Evolutionary conservation across 2,888 invertebrate species (phyloP), one percentile per base, ranked within the genome.

Genomic region (Cinara cedri): DNA sequence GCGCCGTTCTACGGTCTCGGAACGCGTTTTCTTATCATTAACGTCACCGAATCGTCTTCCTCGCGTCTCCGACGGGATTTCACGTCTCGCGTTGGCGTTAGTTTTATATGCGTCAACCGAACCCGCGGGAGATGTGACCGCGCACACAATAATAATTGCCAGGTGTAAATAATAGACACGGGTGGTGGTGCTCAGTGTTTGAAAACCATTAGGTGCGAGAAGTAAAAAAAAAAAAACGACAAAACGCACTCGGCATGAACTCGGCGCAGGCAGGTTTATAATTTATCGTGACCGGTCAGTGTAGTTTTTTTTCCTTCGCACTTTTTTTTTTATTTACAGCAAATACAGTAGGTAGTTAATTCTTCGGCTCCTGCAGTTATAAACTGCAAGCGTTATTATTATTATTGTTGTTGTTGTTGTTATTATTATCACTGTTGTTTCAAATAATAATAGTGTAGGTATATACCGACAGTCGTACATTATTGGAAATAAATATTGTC

Each of bases 201-300:
- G 55, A 9, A 21, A 44, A 49, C 26, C 66, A 10, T 49, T 63
- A 24, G 60, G 24, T 16, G 16, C 16, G 16, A 46, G 8, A 34
- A 34, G 34, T 6, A 6, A 34, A 34, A 34, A 34, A 34, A 6
- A 4, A 34, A 49, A 10, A 49, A 66, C 68, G 51, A 68, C 68
- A 51, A 68, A 68, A 54, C 51, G 19, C 68, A 68, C 68, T 68
- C 68, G 68, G 51, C 19, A 19, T 13, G 13, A 42, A 44, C n/a
- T n/a, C 63, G 24, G 34, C 6, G 34, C 6, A 42, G n/a, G n/a
- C n/a, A n/a, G 42, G 11, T 42, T 42, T 42, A 63, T 63, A 42
- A 19, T 63, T 63, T 63, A 63, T 63, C 44, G 19, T 13, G 13
- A n/a, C n/a, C n/a, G n/a, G n/a, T n/a, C n/a, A n/a, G n/a, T n/a